A percentile compares a stretch with the other conserved stretches of the same genome.
These are phyloP conservation scores for Melieria picta DNA, from an alignment of 2,888 invertebrate species.

Conservation along the genomic window DNA sequence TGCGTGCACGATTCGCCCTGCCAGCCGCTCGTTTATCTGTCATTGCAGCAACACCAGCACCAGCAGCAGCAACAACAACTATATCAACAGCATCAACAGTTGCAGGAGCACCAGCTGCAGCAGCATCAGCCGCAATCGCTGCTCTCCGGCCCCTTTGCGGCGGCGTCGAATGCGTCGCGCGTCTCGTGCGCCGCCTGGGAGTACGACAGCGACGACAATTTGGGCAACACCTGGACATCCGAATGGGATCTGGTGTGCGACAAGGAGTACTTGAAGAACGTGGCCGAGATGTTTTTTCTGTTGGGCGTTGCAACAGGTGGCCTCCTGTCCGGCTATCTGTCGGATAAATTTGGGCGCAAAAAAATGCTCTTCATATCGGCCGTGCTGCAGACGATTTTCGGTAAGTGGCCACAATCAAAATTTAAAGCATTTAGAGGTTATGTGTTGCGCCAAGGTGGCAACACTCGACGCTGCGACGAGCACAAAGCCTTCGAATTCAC, in stretches of 20 bases:
- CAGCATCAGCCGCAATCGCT: slow-evolving; percentile 2
- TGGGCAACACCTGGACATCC: slow-evolving; percentile 76
- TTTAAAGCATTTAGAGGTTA: slow-evolving; percentile 1
- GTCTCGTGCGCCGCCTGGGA: slow-evolving; percentile 72
- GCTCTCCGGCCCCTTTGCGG: slow-evolving; percentile 47
- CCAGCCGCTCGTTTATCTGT: slow-evolving; percentile 10
- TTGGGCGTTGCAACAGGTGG: slow-evolving; percentile 82
- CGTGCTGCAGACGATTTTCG: slow-evolving; percentile 75
- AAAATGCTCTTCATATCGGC: slow-evolving; percentile 78
- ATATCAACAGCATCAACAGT: neutral
- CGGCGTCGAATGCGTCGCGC: slow-evolving; percentile 64
- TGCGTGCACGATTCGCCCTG: neutral
- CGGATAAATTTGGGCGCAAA: slow-evolving; percentile 84
- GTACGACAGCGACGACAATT: slow-evolving; percentile 68
- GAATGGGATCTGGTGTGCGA: slow-evolving; percentile 84
- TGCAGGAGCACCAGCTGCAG: neutral
- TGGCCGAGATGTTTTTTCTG: slow-evolving; percentile 82
- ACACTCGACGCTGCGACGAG: too few species aligned
- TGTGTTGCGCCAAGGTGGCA: too few species aligned
- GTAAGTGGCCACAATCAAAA: slow-evolving; percentile 58
- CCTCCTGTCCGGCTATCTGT: slow-evolving; percentile 80
- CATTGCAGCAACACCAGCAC: slow-evolving; percentile 17
- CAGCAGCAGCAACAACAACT: slow-evolving; percentile 18
- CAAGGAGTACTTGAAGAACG: slow-evolving; percentile 73
- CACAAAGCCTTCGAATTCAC: slow-evolving; percentile 1